Base-by-base conservation (phyloP, 1,140 invertebrate genomes). In the Lerema accius region DNA sequence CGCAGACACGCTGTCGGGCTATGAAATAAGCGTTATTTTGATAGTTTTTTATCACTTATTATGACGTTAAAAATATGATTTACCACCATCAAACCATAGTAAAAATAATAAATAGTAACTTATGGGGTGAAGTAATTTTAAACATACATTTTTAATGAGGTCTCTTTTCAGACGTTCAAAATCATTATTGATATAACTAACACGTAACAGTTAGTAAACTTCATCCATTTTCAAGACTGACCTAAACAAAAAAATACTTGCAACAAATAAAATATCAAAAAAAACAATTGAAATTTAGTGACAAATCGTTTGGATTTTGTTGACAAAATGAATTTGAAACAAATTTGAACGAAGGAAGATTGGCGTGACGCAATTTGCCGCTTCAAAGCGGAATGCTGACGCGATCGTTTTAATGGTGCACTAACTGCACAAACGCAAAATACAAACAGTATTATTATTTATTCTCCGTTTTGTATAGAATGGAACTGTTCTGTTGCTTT, bases 1-100 rank as follows among this genome's bases (percentile, higher is more conserved):
- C 64, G 23, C 69, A 72, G 53, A 65, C 67, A 53, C 32, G 56
- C 50, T 50, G 49, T 68, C 32, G 49, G 58, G 74, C 69, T 55
- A 70, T 53, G 13, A 65, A 67, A 60, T 9, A 14, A 43, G 71
- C 69, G 63, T 17, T 17, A n/a, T n/a, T n/a, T n/a, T n/a, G n/a
- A n/a, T n/a, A n/a, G n/a, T n/a, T n/a, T n/a, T n/a, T n/a, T n/a
- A n/a, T n/a, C n/a, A n/a, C n/a, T n/a, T n/a, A n/a, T n/a, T n/a
- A n/a, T n/a, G n/a, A n/a, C n/a, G n/a, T n/a, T n/a, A n/a, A n/a
- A n/a, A n/a, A n/a, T n/a, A n/a, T n/a, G n/a, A n/a, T n/a, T n/a
- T n/a, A n/a, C n/a, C n/a, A n/a, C n/a, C n/a, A n/a, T n/a, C n/a
- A n/a, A n/a, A n/a, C n/a, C n/a, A n/a, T n/a, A n/a, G n/a, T n/a